Percentiles rank a stretch among this genome's conserved stretches.
Conservation (phyloP, 2,888 invertebrate species). For the Trachelus troglodyta region DNA sequence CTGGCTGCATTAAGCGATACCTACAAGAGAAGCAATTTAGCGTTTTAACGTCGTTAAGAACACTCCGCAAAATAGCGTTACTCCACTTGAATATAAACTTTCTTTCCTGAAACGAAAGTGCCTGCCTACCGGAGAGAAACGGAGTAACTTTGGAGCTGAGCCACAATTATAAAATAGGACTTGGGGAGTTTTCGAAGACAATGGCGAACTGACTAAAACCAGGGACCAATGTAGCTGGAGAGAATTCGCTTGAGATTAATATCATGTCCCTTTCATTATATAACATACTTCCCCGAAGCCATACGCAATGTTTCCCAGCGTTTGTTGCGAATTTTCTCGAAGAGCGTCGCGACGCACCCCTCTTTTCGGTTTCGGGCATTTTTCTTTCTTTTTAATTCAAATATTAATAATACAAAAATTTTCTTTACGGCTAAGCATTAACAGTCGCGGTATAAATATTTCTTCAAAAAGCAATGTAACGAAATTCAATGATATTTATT, state of each 20-base stretch:
- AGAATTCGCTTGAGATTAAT: no score
- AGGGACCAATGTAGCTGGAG: no score
- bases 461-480: neutral
- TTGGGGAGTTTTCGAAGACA: conserved; percentile 31
- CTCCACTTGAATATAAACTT: conserved; percentile 1
- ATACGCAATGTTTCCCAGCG: no score
- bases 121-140: conserved; percentile 12
- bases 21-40: neutral
- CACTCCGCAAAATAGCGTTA: neutral
- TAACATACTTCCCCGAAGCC: no score
- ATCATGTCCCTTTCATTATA: no score
- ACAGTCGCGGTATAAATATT: no score
- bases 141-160: conserved; percentile 30
- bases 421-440: no score
- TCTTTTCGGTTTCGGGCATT: no score
- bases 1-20: neutral
- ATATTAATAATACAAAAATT: no score
- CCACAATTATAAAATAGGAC: conserved; percentile 40
- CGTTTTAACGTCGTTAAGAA: neutral
- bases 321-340: no score
- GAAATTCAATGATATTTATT: neutral
- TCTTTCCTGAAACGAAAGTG: neutral
- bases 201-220: conserved; percentile 18
- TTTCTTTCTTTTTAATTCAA: no score
- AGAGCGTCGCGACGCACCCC: no score